These are phyloP conservation scores for Forbesichthys papilliferus DNA, from an alignment of 2,113 vertebrate species.

Conservation along the genomic window DNA sequence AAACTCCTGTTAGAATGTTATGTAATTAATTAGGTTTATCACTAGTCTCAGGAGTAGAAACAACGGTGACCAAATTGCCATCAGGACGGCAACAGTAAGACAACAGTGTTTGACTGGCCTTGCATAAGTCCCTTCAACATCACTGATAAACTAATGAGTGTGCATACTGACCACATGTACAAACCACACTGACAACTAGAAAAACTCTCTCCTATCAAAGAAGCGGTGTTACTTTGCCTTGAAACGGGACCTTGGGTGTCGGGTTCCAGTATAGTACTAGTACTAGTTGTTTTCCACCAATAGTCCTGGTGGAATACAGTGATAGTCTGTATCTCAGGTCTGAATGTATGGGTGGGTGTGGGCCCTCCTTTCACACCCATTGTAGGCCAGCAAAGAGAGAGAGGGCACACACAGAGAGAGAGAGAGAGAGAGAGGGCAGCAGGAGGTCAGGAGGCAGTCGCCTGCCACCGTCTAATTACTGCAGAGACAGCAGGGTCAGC, in stretches of 20 bases:
- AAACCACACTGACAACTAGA: not conserved
- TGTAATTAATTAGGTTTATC: constrained; percentile 69
- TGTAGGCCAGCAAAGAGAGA: constrained; percentile 40
- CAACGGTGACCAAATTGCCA: constrained; percentile 61
- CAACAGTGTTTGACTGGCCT: constrained; percentile 56
- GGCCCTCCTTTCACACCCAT: constrained; percentile 71
- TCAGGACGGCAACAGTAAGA: constrained; percentile 56
- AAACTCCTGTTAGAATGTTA: constrained; percentile 60
- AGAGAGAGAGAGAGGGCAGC: constrained; percentile 54
- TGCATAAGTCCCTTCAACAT: not conserved
- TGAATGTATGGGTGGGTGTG: constrained; percentile 60
- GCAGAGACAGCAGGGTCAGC: constrained; percentile 81
- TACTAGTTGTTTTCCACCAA: constrained; percentile 9
- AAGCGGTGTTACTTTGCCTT: constrained; percentile 9
- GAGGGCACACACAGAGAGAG: too few relatives aligned
- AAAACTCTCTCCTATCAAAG: too few relatives aligned
- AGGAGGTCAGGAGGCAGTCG: constrained; percentile 82
- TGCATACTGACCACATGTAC: constrained; percentile 27
- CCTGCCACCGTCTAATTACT: constrained; percentile 83
- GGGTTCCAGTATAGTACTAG: not conserved
- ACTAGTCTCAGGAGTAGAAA: constrained; percentile 63
- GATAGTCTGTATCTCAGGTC: constrained; percentile 47
- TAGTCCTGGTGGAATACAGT: constrained; percentile 41
- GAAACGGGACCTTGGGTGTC: constrained; percentile 19
- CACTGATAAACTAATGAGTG: constrained; percentile 35